These are phyloP conservation scores for Mycteria americana DNA, from an alignment of 2,797 vertebrate genomes.

Conservation along the genomic window DNA sequence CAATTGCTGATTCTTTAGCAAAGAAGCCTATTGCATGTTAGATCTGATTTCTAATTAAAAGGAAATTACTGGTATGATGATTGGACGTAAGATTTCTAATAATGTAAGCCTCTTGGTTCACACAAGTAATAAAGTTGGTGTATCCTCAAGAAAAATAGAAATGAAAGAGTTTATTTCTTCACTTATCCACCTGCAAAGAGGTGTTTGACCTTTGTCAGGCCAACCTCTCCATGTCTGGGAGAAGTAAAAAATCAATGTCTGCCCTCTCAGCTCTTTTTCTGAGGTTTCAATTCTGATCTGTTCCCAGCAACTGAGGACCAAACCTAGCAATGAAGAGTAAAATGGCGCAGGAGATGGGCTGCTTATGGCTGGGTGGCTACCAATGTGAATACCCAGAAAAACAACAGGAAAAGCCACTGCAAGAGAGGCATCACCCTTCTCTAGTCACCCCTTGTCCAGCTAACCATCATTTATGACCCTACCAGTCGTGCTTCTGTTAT, in stretches of 20 bases:
- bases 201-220: neutral
- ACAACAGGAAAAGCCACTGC: neutral
- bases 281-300: neutral
- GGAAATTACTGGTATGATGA: neutral
- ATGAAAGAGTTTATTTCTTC: neutral
- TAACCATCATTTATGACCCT: neutral
- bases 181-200: neutral
- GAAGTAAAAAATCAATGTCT: neutral
- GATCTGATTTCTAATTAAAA: neutral
- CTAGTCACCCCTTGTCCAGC: neutral
- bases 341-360: neutral
- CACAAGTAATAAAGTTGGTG: neutral
- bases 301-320: neutral
- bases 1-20: neutral
- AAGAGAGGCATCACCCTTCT: neutral
- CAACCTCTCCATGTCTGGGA: neutral
- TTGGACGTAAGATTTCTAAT: neutral
- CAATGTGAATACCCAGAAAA: neutral
- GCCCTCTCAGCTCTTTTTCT: neutral
- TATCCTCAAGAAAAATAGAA: neutral
- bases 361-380: neutral
- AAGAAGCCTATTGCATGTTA: neutral
- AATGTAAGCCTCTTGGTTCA: neutral
- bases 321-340: neutral
- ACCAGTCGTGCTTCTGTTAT: neutral